phyloP scores from a whole-genome alignment of 2,113 vertebrate genomes.

The Corapipo altera region DNA sequence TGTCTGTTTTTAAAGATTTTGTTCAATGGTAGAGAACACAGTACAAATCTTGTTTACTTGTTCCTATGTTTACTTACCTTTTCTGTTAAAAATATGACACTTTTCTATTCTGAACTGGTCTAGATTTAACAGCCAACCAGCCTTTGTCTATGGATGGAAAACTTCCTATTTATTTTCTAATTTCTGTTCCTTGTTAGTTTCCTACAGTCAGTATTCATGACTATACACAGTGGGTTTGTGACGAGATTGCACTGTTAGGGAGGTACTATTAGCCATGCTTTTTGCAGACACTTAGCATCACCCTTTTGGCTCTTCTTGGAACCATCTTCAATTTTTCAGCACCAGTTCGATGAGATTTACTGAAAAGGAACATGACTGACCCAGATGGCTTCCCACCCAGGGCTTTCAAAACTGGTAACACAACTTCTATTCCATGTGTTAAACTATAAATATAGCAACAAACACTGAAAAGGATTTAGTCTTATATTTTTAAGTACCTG shows the following conservation, averaged over 20 bases:
- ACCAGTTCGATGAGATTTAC: neutral
- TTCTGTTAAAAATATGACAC: neutral
- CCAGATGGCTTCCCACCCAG: neutral
- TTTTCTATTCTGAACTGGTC: neutral
- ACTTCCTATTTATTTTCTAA: neutral
- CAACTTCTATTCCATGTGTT: neutral
- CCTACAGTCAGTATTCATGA: neutral
- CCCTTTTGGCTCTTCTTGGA: neutral
- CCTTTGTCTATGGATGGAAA: neutral
- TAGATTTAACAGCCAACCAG: neutral
- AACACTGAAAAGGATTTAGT: neutral
- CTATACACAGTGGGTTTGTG: neutral
- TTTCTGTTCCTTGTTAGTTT: neutral
- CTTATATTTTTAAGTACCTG: neutral
- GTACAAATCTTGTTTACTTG: slow-evolving; percentile 22
- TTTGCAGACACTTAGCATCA: neutral
- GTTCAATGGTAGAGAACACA: slow-evolving; percentile 1
- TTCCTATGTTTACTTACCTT: neutral
- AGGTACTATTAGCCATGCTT: neutral
- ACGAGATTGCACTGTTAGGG: neutral
- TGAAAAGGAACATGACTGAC: neutral
- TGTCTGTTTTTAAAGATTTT: slow-evolving; percentile 26
- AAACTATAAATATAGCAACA: neutral
- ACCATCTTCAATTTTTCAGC: neutral
- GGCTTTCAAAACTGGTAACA: neutral